Percentiles rank a stretch among this genome's conserved stretches.
phyloP scores from a whole-genome alignment of 2,113 vertebrate genomes.

The Orientallactaga bullata region DNA sequence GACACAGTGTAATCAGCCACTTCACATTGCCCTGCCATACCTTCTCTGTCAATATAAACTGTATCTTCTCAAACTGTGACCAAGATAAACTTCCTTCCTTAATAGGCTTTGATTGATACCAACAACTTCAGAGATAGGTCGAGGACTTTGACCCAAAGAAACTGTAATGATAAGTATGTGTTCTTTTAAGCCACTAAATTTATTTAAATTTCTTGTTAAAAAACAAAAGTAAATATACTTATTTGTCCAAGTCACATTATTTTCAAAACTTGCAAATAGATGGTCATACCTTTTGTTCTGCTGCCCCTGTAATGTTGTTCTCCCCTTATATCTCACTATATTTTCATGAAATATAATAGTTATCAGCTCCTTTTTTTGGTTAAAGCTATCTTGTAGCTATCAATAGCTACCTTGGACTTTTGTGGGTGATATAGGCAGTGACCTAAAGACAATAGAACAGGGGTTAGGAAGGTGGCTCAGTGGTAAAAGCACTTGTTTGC shows the following conservation, averaged over 20 bases:
- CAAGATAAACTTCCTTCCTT: not conserved
- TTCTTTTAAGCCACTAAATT: not conserved
- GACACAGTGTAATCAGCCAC: not conserved
- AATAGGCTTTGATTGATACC: too few species aligned
- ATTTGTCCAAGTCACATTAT: not conserved
- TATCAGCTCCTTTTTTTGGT: not conserved
- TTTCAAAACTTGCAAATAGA: slow-evolving; percentile 6
- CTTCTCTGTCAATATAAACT: not conserved
- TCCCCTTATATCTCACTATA: not conserved
- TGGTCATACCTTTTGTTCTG: not conserved
- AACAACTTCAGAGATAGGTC: not conserved
- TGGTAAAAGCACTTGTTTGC: too few species aligned
- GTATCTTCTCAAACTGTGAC: not conserved
- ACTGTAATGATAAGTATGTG: not conserved
- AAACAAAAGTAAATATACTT: not conserved
- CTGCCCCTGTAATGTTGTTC: not conserved
- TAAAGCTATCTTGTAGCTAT: not conserved
- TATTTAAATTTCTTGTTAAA: not conserved
- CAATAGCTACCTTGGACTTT: too few species aligned
- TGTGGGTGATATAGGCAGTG: not conserved
- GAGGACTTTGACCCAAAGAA: not conserved
- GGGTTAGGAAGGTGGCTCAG: too few species aligned
- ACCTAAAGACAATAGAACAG: not conserved
- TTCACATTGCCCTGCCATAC: not conserved
- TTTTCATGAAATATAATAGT: not conserved